Percentiles rank a stretch among this genome's conserved stretches.
phyloP scores from a whole-genome alignment of 2,888 invertebrate species.

The Phengaris arion region DNA sequence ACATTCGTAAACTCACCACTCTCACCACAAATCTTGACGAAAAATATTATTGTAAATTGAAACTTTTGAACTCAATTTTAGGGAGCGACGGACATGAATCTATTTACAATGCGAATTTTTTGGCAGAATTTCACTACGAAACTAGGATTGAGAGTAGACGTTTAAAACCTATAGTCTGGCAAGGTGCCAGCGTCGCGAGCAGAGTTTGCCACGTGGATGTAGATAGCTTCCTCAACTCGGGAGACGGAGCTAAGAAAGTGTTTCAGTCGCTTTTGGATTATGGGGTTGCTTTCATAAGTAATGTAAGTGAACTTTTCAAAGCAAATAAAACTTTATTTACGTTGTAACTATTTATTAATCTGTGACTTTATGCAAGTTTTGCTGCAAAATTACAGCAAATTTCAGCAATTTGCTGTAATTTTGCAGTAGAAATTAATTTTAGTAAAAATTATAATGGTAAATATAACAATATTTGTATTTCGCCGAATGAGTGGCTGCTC shows the following conservation, averaged over 20 bases:
- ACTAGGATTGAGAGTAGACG: constrained; percentile 56
- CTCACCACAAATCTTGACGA: no score
- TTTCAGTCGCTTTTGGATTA: constrained; percentile 74
- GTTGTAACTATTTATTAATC: no score
- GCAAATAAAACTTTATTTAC: no score
- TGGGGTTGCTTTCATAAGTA: constrained; percentile 74
- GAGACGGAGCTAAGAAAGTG: constrained; percentile 62
- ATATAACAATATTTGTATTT: no score
- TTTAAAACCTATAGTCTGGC: constrained; percentile 68
- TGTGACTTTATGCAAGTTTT: no score
- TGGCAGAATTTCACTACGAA: constrained; percentile 58
- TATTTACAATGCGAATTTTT: constrained; percentile 67
- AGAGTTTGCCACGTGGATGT: constrained; percentile 63
- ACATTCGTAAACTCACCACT: no score
- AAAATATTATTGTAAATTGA: no score
- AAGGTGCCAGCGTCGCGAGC: constrained; percentile 57
- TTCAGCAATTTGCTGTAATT: no score
- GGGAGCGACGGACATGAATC: constrained; percentile 82
- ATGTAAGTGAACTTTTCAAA: constrained; percentile 46
- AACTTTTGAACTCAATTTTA: constrained; percentile 46
- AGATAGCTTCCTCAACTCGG: constrained; percentile 68
- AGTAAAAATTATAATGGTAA: no score
- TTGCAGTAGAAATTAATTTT: no score
- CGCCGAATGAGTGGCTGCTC: no score
- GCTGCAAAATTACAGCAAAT: no score